Base-by-base conservation (phyloP, 2,113 vertebrate species). In the Bucco capensis region DNA sequence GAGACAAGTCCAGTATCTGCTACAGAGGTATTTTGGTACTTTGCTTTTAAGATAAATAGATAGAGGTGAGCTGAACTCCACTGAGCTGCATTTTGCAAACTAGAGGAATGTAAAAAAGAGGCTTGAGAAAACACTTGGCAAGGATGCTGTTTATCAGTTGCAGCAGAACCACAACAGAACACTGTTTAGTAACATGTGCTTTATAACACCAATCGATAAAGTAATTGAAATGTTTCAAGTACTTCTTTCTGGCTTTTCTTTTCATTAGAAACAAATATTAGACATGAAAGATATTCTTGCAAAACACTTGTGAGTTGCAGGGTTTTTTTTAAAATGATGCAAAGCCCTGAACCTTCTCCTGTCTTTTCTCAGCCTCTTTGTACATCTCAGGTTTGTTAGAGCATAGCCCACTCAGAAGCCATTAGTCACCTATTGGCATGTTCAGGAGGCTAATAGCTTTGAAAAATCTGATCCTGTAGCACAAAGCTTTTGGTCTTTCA, bases 351-450 rank as follows among this genome's bases (percentile, higher is more conserved):
- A 71, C 62, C 40, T 83, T 38, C 73, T 89, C 82, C 79, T 40
- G 44, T 56, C 72, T 88, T 80, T 74, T 77, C 84, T 87, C 70
- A 82, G 61, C 15, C 40, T 8, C 58, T 90, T 58, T 73, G 31
- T 61, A 4, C 0, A 1, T 61, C 66, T 42, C 58, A 33, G 74
- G 42, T 28, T 57, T 78, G 61, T 53, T 15, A 30, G 30, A 86
- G 57, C 61, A 60, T 0, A 56, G 82, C 11, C 74, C 88, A 89
- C 87, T 96, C 38, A 70, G 78, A 85, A 92, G 78, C 89, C 87
- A 93, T 95, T 96, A 96, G 94, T 94, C 94, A 91, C 91, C 91
- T 76, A 16, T n/a, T n/a, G 74, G 77, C 62, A 50, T 66, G 46
- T 76, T 89, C 89, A 47, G 81, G 62, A 82, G 51, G 35, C 81